Evolutionary conservation across 1,140 invertebrate species (phyloP).

Genomic region (Helicorthomorpha holstii): DNA sequence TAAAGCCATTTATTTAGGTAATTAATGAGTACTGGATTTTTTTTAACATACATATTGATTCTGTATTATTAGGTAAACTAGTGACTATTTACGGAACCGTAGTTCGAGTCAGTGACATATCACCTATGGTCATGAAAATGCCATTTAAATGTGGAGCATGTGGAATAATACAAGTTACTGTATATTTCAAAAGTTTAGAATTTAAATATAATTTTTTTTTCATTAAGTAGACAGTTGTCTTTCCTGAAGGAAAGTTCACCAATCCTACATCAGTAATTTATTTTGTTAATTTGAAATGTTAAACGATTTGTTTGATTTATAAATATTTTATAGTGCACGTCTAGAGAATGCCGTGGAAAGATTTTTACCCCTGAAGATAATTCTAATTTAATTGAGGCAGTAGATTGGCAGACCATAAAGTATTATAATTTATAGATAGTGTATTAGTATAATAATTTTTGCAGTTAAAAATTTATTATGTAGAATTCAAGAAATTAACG

Average conservation of each 20-base stretch:
- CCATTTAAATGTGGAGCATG: slow-evolving; percentile 62
- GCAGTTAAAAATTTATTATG: not conserved
- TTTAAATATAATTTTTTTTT: not conserved
- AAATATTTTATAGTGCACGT: slow-evolving; percentile 26
- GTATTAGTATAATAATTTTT: not conserved
- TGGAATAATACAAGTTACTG: slow-evolving; percentile 32
- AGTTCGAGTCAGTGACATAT: slow-evolving; percentile 57
- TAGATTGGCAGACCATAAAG: slow-evolving; percentile 61
- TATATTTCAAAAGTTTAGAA: not conserved
- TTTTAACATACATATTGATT: not conserved
- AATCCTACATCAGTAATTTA: slow-evolving; percentile 25
- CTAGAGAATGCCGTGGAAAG: slow-evolving; percentile 34
- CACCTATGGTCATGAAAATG: slow-evolving; percentile 52
- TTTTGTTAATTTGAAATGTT: not conserved
- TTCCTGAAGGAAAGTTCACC: slow-evolving; percentile 40
- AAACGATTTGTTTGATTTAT: not conserved
- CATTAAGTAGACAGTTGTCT: slow-evolving; percentile 23
- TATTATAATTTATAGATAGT: slow-evolving; percentile 8
- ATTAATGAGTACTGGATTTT: slow-evolving; percentile 8
- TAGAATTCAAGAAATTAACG: slow-evolving; percentile 25
- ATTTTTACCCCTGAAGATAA: slow-evolving; percentile 47
- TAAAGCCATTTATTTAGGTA: slow-evolving; percentile 61
- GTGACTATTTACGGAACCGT: slow-evolving; percentile 70
- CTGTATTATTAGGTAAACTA: slow-evolving; percentile 44
- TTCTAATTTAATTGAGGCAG: slow-evolving; percentile 49